A percentile compares a stretch with the other conserved stretches of the same genome.
phyloP scores from a whole-genome alignment of 2,797 vertebrate genomes.

The Acanthis flammea region DNA sequence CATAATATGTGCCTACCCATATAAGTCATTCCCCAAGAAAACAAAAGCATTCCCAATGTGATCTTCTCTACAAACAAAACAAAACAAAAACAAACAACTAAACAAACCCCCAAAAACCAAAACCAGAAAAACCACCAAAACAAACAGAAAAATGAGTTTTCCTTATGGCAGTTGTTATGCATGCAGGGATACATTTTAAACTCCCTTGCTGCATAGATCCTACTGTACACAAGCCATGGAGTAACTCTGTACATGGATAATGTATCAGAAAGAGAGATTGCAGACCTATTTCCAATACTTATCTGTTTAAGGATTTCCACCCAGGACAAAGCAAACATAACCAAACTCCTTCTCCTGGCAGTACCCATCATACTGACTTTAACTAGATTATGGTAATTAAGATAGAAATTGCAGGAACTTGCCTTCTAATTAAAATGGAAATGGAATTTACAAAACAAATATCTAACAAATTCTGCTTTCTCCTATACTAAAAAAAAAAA shows the following conservation, averaged over 20 bases:
- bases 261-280: neutral
- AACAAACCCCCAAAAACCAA: neutral
- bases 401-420: slow-evolving; percentile 75
- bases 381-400: slow-evolving; percentile 71
- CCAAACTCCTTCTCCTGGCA: slow-evolving; percentile 39
- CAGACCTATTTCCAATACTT: slow-evolving; percentile 24
- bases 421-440: slow-evolving; percentile 76
- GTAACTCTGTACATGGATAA: neutral
- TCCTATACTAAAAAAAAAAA: neutral
- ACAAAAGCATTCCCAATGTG: neutral
- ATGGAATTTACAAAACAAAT: slow-evolving; percentile 74
- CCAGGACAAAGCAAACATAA: slow-evolving; percentile 43
- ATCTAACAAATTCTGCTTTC: slow-evolving; percentile 41
- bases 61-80: neutral
- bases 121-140: neutral
- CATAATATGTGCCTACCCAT: neutral
- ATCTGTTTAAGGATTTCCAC: slow-evolving; percentile 49
- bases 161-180: neutral
- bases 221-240: neutral
- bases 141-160: neutral
- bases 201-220: neutral
- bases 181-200: neutral
- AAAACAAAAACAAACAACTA: neutral
- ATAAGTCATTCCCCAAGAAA: slow-evolving; percentile 13
- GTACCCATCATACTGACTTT: slow-evolving; percentile 50